Base-by-base conservation (phyloP, 2,797 vertebrate genomes). In the Acrocephalus scirpaceus region DNA sequence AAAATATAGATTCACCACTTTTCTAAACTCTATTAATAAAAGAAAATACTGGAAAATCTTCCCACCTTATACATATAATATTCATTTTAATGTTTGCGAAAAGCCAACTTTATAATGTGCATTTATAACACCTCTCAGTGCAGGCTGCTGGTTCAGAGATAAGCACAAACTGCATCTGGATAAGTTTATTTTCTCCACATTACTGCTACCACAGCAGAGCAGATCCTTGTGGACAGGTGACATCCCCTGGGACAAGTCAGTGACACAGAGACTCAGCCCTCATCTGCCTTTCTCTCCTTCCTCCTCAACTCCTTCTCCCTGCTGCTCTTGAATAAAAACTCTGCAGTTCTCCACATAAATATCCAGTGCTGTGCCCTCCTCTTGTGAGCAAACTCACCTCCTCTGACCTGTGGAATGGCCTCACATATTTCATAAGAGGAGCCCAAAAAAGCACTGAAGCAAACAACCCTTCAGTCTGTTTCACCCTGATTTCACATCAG, bases 401-500 rank as follows among this genome's bases (percentile, higher is more conserved):
- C 57, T 11, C 81, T 96, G 81, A 90, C 73, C 75, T 56, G 19
- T 69, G 54, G 16, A 72, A 42, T 6, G 26, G 42, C 30, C 90
- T 90, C 85, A 61, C 26, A 1, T 65, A 47, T 80, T 72, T 79
- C 47, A 4, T 44, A 61, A 73, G 42, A 77, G 45, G 22, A 67
- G 20, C 57, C 73, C 73, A 30, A 77, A 67, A 75, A 67, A 91
- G n/a, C 86, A 91, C 16, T 34, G 72, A 74, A 95, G 89, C 93
- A 91, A 74, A 74, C 58, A 65, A 7, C 17, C 36, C 60, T 56
- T 40, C 56, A 75, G 34, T 38, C 29, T 75, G 26, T 79, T 96
- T 88, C 87, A 80, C 64, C 36, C 67, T 90, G 93, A 74, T 73
- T 93, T 87, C 93, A 95, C 88, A 95, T 84, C 79, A 87, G 54